Percentiles rank a stretch among this genome's conserved stretches.
phyloP scores from a whole-genome alignment of 1,140 invertebrate genomes.

The Dolichoris vasculosae region DNA sequence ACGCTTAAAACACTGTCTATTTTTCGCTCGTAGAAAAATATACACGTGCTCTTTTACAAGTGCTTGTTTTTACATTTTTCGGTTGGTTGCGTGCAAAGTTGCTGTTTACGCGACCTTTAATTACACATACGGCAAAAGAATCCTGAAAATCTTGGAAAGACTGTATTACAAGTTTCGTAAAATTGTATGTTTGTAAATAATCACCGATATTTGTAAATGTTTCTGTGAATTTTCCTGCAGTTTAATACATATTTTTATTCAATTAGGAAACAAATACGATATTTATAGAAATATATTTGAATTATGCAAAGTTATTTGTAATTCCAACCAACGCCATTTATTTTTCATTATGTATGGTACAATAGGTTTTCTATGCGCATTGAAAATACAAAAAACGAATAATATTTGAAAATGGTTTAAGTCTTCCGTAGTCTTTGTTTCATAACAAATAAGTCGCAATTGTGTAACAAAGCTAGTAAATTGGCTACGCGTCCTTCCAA shows the following conservation, averaged over 20 bases:
- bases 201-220: neutral
- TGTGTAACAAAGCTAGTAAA: neutral
- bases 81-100: neutral
- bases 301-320: too few relatives aligned
- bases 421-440: neutral
- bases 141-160: conserved; percentile 16
- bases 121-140: neutral
- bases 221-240: neutral
- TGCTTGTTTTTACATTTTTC: conserved; percentile 39
- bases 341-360: too few relatives aligned
- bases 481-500: neutral
- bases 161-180: conserved; percentile 4
- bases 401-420: neutral
- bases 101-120: conserved; percentile 32
- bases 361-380: too few relatives aligned
- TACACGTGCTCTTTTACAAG: neutral
- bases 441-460: neutral
- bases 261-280: neutral
- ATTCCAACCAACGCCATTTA: too few relatives aligned
- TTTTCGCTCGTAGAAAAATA: neutral
- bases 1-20: neutral
- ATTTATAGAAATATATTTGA: too few relatives aligned
- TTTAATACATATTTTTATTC: neutral
- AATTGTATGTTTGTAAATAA: neutral
- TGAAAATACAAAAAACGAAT: neutral